Evolutionary conservation across 2,113 vertebrate genomes (phyloP).

Genomic region (Oncorhynchus tshawytscha): DNA sequence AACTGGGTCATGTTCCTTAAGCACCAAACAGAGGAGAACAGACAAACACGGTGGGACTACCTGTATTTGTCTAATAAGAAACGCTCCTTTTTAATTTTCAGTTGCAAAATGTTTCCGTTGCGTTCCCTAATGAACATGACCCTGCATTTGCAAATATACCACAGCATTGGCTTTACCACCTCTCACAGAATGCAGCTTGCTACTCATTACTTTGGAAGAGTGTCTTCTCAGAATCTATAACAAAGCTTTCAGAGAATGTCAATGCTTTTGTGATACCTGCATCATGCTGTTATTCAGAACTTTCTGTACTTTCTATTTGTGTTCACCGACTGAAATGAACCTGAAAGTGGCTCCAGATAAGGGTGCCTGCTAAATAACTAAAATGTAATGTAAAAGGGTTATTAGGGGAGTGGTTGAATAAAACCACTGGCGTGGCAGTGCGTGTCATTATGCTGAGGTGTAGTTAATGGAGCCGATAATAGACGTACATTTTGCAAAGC

Average conservation of each 20-base stretch:
- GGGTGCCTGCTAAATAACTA: constrained; percentile 35
- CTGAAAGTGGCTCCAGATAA: constrained; percentile 31
- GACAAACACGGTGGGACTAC: too few species aligned
- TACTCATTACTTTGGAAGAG: too few species aligned
- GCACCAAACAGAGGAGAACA: too few species aligned
- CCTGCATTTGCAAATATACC: too few species aligned
- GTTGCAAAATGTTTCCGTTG: too few species aligned
- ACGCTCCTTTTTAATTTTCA: too few species aligned
- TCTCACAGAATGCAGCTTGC: too few species aligned
- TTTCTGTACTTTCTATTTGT: neutral
- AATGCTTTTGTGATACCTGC: constrained; percentile 16
- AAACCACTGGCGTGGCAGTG: constrained; percentile 22
- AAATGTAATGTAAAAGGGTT: constrained; percentile 59
- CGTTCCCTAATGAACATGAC: too few species aligned
- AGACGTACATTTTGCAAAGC: constrained; percentile 52
- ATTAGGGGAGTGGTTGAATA: constrained; percentile 51
- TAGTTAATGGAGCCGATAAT: constrained; percentile 62
- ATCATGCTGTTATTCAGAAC: constrained; percentile 1
- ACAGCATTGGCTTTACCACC: too few species aligned
- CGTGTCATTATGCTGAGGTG: constrained; percentile 57
- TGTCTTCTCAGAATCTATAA: constrained; percentile 17
- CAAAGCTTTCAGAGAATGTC: constrained; percentile 6
- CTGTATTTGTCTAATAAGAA: too few species aligned
- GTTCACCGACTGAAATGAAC: constrained; percentile 30
- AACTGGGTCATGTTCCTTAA: too few species aligned